These are phyloP conservation scores for Allacma fusca DNA, from an alignment of 2,888 invertebrate species.

Conservation along the genomic window DNA sequence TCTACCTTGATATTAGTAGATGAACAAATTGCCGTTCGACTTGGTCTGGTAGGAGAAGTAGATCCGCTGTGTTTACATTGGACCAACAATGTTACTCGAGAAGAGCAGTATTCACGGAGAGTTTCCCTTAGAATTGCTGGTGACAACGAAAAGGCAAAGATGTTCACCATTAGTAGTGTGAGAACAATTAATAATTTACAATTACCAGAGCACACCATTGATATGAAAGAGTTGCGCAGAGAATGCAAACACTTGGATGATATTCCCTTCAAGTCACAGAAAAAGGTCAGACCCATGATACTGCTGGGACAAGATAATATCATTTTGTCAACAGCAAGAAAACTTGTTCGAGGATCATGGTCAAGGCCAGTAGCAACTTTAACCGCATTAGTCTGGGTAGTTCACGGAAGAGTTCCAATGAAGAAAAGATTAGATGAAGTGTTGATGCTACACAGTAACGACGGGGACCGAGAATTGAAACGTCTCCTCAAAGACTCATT, in stretches of 20 bases:
- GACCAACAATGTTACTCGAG: background rate
- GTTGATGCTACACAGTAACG: too few species aligned
- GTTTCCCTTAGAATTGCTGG: background rate
- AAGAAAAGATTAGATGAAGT: too few species aligned
- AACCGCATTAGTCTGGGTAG: too few species aligned
- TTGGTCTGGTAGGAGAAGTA: conserved; percentile 35
- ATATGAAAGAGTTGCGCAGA: background rate
- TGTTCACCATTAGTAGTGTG: conserved; percentile 23
- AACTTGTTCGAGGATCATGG: too few species aligned
- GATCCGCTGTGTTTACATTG: background rate
- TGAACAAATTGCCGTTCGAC: conserved; percentile 19
- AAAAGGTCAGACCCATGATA: conserved; percentile 26
- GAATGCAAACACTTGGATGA: background rate
- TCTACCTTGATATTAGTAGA: conserved; percentile 38
- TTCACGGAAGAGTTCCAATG: too few species aligned
- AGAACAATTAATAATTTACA: conserved; percentile 24
- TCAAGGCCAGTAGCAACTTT: too few species aligned
- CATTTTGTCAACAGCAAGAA: too few species aligned
- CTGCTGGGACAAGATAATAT: conserved; percentile 32
- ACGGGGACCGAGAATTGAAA: too few species aligned
- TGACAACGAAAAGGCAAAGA: background rate
- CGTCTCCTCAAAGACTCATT: too few species aligned
- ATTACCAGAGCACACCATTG: conserved; percentile 33
- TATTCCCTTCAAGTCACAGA: background rate
- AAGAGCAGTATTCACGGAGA: background rate